These are phyloP conservation scores for Drosophila pseudoananassae DNA, from an alignment of 1,140 invertebrate genomes.

Conservation along the genomic window DNA sequence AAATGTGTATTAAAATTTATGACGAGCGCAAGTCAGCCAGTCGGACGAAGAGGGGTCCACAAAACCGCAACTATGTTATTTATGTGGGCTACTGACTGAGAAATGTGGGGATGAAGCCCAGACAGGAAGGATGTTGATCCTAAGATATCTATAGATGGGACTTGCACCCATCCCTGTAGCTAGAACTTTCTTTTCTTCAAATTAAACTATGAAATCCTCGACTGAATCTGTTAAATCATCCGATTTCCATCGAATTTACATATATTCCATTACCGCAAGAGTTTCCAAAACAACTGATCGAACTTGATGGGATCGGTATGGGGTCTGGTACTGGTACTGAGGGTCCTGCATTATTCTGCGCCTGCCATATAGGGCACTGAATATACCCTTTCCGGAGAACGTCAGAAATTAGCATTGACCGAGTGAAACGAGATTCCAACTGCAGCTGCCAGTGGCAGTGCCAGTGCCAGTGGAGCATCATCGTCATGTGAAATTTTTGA, in stretches of 20 bases:
- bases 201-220: not conserved
- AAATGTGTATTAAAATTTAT: constrained; percentile 83
- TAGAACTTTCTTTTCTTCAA: not conserved
- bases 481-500: constrained; percentile 50
- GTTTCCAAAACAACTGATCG: constrained; percentile 29
- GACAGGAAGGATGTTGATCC: constrained; percentile 3
- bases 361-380: constrained; percentile 46
- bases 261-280: constrained; percentile 51
- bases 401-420: constrained; percentile 50
- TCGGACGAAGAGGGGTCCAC: constrained; percentile 31
- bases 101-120: constrained; percentile 33
- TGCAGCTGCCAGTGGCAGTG: constrained; percentile 10
- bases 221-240: constrained; percentile 27
- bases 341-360: constrained; percentile 31
- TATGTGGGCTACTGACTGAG: constrained; percentile 37
- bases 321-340: not conserved
- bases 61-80: constrained; percentile 52
- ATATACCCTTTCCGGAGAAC: constrained; percentile 44
- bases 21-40: constrained; percentile 68
- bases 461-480: constrained; percentile 11
- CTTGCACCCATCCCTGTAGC: too few relatives aligned
- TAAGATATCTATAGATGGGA: too few relatives aligned
- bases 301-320: constrained; percentile 3
- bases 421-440: constrained; percentile 27
- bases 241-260: constrained; percentile 45